Evolutionary conservation across 2,113 vertebrate genomes (phyloP), one percentile per base, ranked within the genome.

Genomic region (Scomber japonicus): DNA sequence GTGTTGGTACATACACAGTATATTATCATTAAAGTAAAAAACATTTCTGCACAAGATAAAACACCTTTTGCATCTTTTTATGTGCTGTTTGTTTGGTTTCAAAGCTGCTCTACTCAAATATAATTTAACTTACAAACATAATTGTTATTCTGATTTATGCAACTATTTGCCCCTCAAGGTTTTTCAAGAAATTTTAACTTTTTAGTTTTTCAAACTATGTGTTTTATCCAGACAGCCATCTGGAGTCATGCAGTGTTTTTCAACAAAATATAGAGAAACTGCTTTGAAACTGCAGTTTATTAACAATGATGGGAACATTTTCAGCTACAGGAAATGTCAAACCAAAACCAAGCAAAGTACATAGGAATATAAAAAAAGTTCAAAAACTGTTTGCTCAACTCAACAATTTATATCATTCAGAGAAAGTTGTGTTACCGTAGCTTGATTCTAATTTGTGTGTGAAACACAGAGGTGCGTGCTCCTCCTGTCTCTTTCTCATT

Each of bases 171-270:
- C 11, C 35, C 48, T 48, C 30, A 53, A 49, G 30, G 31, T 53
- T 72, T 44, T 44, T 66, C 13, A 12, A 51, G 54, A 64, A 10
- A 19, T 45, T 16, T 30, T 11, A 56, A 44, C 11, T 48, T 11
- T 67, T 19, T 54, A 60, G 21, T 48, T 45, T 5, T 19, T 53
- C 27, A 59, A 68, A 55, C 27, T 55, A 12, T 51, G 17, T 63
- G 8, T 63, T 75, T 13, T 57, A 30, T 59, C 12, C 16, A 69
- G 44, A 46, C 10, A 11, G 13, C 54, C 62, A 67, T 80, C 62
- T 67, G 54, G 69, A 62, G 56, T 7, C 10, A 3, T 35, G 57
- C 13, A 17, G 7, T 17, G 27, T 69, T 78, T 62, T 30, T 3
- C 53, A 40, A 67, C 16, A 6, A 61, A 61, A 46, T 75, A 75